Conservation (phyloP, 2,888 invertebrate genomes). For the Morpho deidamia region DNA sequence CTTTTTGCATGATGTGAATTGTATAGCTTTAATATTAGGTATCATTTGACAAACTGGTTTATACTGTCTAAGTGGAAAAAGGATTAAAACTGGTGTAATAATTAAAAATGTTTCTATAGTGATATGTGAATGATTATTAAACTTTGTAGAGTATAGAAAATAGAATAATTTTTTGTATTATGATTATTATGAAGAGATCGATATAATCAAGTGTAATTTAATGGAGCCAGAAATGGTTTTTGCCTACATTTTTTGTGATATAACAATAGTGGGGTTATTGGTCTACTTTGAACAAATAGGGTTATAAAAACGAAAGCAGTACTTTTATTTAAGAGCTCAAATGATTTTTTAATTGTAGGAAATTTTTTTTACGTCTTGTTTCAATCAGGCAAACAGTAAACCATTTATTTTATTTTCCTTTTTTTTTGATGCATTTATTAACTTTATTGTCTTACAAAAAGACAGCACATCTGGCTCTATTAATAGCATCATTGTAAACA, state of each 20-base stretch:
- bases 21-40: conserved; percentile 20
- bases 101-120: neutral
- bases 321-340: neutral
- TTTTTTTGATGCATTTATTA: conserved; percentile 58
- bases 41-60: conserved; percentile 8
- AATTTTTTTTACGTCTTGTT: neutral
- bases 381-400: neutral
- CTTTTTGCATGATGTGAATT: conserved; percentile 2
- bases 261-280: conserved; percentile 9
- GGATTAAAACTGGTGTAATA: conserved; percentile 3
- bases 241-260: conserved; percentile 51
- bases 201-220: conserved; percentile 33
- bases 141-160: no score
- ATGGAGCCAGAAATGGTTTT: conserved; percentile 31
- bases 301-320: conserved; percentile 3
- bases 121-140: conserved; percentile 2
- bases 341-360: neutral
- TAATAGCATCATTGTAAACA: conserved; percentile 44
- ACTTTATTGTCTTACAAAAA: conserved; percentile 44
- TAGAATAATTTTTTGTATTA: conserved; percentile 3
- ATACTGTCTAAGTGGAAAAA: conserved; percentile 5
- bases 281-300: neutral
- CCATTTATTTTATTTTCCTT: conserved; percentile 16
- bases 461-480: conserved; percentile 51
- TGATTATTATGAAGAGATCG: conserved; percentile 5